These are phyloP conservation scores for Belgica antarctica DNA, from an alignment of 2,888 invertebrate genomes.

Conservation along the genomic window DNA sequence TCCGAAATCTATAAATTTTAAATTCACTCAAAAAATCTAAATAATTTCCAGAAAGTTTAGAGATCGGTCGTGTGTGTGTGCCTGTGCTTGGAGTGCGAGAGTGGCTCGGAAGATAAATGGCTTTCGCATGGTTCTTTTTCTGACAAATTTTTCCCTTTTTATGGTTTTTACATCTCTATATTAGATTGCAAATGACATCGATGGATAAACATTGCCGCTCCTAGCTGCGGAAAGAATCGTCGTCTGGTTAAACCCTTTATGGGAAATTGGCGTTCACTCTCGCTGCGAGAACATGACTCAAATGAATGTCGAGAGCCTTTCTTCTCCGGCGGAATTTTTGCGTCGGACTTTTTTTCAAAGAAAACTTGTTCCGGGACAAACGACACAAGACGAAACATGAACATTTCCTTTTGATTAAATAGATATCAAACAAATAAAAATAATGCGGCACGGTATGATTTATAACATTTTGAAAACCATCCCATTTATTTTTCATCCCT, in stretches of 20 bases:
- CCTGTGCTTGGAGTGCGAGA: neutral
- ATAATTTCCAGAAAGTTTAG: conserved; percentile 6
- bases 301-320: conserved; percentile 1
- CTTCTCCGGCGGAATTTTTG: neutral
- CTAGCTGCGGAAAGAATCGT: neutral
- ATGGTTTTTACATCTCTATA: conserved; percentile 15
- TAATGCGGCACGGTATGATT: conserved; percentile 25
- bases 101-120: conserved; percentile 19
- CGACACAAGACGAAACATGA: conserved; percentile 7
- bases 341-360: conserved; percentile 3
- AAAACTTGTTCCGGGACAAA: neutral
- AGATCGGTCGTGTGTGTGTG: too few species aligned
- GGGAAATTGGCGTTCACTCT: neutral
- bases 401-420: conserved; percentile 35
- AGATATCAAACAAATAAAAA: conserved; percentile 22
- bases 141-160: conserved; percentile 22
- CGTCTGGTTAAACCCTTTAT: neutral
- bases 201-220: conserved; percentile 32
- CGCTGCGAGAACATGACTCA: conserved; percentile 8
- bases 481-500: conserved; percentile 38
- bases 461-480: conserved; percentile 25
- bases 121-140: conserved; percentile 7
- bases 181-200: conserved; percentile 33
- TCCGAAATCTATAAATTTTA: conserved; percentile 27
- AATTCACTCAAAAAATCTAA: conserved; percentile 29